Percentiles rank a stretch among this genome's conserved stretches.
Conservation (phyloP, 2,888 invertebrate species). For the Pocota personata region DNA sequence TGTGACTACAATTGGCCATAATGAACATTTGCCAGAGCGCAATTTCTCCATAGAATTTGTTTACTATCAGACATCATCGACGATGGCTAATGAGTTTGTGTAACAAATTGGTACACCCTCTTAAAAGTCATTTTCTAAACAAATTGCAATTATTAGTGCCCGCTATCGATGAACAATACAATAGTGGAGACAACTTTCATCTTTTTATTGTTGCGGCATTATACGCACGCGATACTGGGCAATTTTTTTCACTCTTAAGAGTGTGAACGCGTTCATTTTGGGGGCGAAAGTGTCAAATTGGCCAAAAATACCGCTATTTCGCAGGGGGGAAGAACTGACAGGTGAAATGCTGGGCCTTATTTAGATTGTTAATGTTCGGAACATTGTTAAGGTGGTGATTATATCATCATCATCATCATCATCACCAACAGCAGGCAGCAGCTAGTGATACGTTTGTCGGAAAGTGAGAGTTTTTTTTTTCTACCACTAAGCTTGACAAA, state of each 20-base stretch:
- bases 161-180: constrained; percentile 2
- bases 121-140: constrained; percentile 7
- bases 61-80: neutral
- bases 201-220: constrained; percentile 4
- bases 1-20: constrained; percentile 21
- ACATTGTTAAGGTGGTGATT: constrained; percentile 13
- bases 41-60: constrained; percentile 23
- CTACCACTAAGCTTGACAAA: constrained; percentile 28
- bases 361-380: constrained; percentile 16
- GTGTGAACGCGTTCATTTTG: constrained; percentile 29
- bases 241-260: neutral
- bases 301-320: constrained; percentile 7
- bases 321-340: neutral
- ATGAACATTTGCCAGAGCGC: neutral
- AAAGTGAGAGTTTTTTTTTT: constrained; percentile 41
- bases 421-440: neutral
- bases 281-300: constrained; percentile 56
- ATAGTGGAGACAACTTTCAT: constrained; percentile 19
- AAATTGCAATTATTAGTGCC: constrained; percentile 1
- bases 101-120: constrained; percentile 46
- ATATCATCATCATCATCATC: constrained; percentile 26
- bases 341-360: constrained; percentile 16
- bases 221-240: neutral
- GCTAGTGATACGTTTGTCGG: neutral
- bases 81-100: constrained; percentile 41